Percentiles rank a stretch among this genome's conserved stretches.
Conservation (phyloP, 2,888 invertebrate species). For the Crossocerus cetratus region DNA sequence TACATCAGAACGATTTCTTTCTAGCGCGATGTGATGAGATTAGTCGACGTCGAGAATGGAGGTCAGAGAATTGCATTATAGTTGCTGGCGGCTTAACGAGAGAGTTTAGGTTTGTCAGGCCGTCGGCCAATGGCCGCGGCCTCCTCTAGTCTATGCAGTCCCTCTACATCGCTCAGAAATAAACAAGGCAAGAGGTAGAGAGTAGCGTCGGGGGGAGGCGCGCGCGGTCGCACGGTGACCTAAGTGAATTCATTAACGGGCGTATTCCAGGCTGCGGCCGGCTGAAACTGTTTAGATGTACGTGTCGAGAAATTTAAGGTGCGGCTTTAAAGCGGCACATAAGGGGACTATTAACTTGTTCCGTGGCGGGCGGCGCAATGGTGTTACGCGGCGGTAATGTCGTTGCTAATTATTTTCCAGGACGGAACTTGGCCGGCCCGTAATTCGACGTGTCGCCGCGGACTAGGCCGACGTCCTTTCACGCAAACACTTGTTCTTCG, state of each 20-base stretch:
- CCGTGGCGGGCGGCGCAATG: neutral
- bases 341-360: conserved; percentile 2
- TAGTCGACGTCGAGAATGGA: neutral
- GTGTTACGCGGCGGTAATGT: too few species aligned
- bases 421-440: too few species aligned
- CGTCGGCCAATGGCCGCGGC: neutral
- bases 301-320: conserved; percentile 25
- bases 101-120: too few species aligned
- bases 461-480: too few species aligned
- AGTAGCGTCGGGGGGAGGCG: neutral
- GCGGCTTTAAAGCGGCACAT: neutral
- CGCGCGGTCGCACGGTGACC: conserved; percentile 17
- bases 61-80: neutral
- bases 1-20: too few species aligned
- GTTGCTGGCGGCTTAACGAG: too few species aligned
- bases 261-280: neutral
- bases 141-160: neutral
- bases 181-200: conserved; percentile 10
- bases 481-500: too few species aligned
- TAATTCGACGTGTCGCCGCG: too few species aligned
- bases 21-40: too few species aligned
- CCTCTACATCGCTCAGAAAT: conserved; percentile 6
- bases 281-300: conserved; percentile 28
- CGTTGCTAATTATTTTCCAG: too few species aligned
- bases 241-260: conserved; percentile 36